These are phyloP conservation scores for Nycteola revayana DNA, from an alignment of 2,888 invertebrate species.

Conservation along the genomic window DNA sequence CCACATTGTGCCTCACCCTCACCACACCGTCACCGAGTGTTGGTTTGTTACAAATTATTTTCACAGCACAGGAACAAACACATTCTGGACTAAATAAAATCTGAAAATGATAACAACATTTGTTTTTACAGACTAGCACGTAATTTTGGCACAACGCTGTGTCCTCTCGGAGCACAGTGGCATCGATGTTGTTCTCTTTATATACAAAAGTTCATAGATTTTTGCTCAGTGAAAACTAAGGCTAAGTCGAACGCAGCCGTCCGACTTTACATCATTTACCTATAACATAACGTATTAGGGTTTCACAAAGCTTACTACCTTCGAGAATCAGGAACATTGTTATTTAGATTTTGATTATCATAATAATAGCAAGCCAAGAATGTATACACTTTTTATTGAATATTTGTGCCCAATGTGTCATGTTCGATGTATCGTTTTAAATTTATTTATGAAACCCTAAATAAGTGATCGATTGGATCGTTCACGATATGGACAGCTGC, in stretches of 20 bases:
- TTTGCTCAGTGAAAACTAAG: slow-evolving; percentile 60
- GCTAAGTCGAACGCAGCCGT: slow-evolving; percentile 11
- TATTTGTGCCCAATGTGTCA: slow-evolving; percentile 81
- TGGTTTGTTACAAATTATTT: slow-evolving; percentile 74
- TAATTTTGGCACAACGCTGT: slow-evolving; percentile 81
- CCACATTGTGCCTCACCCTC: slow-evolving; percentile 57
- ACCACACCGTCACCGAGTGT: slow-evolving; percentile 54
- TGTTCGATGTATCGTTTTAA: slow-evolving; percentile 79
- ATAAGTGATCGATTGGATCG: slow-evolving; percentile 63
- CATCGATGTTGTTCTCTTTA: slow-evolving; percentile 73
- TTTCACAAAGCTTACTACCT: slow-evolving; percentile 57
- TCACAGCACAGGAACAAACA: slow-evolving; percentile 80
- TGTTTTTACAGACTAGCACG: slow-evolving; percentile 78
- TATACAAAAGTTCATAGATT: slow-evolving; percentile 49
- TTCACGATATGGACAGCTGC: slow-evolving; percentile 76
- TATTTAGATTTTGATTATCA: slow-evolving; percentile 49
- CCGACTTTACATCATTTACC: slow-evolving; percentile 9
- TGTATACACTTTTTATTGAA: slow-evolving; percentile 63
- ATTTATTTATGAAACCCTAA: slow-evolving; percentile 74
- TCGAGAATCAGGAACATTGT: slow-evolving; percentile 55
- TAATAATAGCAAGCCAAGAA: slow-evolving; percentile 61
- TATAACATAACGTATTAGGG: slow-evolving; percentile 43
- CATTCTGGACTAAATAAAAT: slow-evolving; percentile 82
- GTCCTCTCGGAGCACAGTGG: slow-evolving; percentile 63
- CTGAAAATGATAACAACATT: slow-evolving; percentile 81